Percentiles rank a stretch among this genome's conserved stretches.
Evolutionary conservation across 1,140 invertebrate species (phyloP).

Genomic region (Aricia agestis): DNA sequence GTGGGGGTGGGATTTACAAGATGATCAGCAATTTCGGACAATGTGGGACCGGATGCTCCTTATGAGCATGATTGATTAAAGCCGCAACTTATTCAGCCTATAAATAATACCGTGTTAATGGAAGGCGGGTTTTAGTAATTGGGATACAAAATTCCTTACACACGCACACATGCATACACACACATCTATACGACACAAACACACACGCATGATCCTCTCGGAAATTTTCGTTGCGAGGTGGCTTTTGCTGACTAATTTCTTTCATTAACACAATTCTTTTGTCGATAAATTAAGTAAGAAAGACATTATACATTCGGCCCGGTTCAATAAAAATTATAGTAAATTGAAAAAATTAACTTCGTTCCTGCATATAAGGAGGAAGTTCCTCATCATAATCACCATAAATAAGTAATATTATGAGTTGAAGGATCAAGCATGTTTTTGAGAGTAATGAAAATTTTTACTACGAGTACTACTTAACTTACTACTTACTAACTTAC

Average conservation of each 20-base stretch:
- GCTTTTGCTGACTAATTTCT: slow-evolving; percentile 12
- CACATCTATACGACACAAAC: slow-evolving; percentile 8
- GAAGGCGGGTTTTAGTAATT: slow-evolving; percentile 56
- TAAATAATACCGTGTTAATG: slow-evolving; percentile 70
- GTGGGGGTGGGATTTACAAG: slow-evolving; percentile 21
- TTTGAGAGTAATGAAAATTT: too few species aligned
- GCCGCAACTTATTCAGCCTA: slow-evolving; percentile 67
- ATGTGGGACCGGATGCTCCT: slow-evolving; percentile 53
- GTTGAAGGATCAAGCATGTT: background rate
- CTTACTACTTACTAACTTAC: too few species aligned
- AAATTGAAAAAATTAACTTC: slow-evolving; percentile 6
- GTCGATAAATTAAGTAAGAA: slow-evolving; percentile 4
- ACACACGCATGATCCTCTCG: background rate
- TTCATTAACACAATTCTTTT: slow-evolving; percentile 5
- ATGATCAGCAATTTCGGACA: slow-evolving; percentile 54
- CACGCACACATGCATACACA: slow-evolving; percentile 34
- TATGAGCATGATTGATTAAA: slow-evolving; percentile 66
- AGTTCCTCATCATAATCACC: background rate
- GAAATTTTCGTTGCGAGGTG: background rate
- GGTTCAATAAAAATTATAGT: slow-evolving; percentile 12
- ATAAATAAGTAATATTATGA: background rate
- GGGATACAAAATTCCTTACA: slow-evolving; percentile 58
- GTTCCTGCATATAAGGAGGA: background rate
- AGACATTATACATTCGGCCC: background rate
- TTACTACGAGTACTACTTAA: too few species aligned